Base-by-base conservation (phyloP, 2,888 invertebrate genomes). In the Epinotia bilunana region DNA sequence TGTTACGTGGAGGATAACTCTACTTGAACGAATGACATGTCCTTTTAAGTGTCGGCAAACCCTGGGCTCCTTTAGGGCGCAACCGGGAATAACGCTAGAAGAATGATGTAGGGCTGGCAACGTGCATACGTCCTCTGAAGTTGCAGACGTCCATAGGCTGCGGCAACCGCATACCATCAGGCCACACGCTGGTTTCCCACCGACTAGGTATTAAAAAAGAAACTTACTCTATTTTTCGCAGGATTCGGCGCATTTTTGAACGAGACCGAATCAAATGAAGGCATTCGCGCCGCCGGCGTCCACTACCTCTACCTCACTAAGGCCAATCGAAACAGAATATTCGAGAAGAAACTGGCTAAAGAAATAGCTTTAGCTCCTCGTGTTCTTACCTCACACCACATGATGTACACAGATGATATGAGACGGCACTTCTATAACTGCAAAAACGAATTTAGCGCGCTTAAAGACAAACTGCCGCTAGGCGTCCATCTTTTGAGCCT, bases 401-500 rank as follows among this genome's bases (percentile, higher is more conserved):
- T 76, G 0, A 79, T 81, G 0, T 83, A 83, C 16, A 72, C 79
- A 0, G 46, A 23, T 0, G 16, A 74, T 0, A 78, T 80, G 0
- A 82, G 79, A 16, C 28, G 71, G 0, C 83, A 94, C 11, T 96
- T 96, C 95, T 78, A 78, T 0, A 70, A 74, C 0, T 80, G 84
- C 0, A 82, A 46, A 0, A 92, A 91, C 53, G 86, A 90, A 39
- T 88, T 83, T 23, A 79, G 94, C 3, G 96, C 95, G 0, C 78
- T 97, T 0, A 88, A 91, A 12, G 81, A 85, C 0, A 88, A 92
- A 23, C 81, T 98, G 0, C 97, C 98, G 0, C 84, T 94, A 1
- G 97, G 96, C 61, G 93, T 98, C 0, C 96, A 97, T 79, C 87
- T 98, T 57, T 89, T 98, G 60, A 97, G 97, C 0, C 84, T 98